Conservation (phyloP, 2,113 vertebrate genomes). For the Recurvirostra avosetta region DNA sequence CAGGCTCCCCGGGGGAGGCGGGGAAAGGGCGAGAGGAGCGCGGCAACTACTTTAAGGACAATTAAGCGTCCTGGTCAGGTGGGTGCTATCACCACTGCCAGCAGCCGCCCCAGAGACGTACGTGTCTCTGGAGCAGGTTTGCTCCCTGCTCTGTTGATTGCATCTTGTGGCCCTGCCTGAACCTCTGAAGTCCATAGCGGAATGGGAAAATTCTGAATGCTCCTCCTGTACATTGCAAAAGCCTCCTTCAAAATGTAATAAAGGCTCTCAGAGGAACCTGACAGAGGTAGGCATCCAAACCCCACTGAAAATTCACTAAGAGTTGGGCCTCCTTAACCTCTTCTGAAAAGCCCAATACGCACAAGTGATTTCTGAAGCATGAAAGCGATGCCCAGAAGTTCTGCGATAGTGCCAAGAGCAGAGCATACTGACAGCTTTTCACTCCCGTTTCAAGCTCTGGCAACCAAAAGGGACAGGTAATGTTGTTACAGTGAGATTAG, state of each 20-base stretch:
- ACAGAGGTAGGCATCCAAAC: neutral
- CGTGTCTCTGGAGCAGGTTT: neutral
- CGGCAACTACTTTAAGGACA: neutral
- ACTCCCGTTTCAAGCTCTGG: neutral
- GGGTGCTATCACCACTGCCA: neutral
- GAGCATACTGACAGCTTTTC: neutral
- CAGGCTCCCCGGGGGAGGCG: neutral
- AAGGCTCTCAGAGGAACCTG: neutral
- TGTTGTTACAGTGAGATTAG: neutral
- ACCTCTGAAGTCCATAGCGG: fast-evolving
- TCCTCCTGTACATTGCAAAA: neutral
- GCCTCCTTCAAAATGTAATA: neutral
- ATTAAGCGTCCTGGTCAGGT: neutral
- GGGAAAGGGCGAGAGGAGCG: fast-evolving
- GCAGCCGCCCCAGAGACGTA: neutral
- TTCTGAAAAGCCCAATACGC: neutral
- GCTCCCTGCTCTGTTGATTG: neutral
- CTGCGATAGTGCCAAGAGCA: neutral
- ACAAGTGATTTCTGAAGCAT: neutral
- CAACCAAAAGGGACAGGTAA: neutral
- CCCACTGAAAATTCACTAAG: neutral
- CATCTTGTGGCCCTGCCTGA: neutral
- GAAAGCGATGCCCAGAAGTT: neutral
- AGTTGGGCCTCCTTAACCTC: neutral
- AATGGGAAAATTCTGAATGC: neutral